Percentiles rank a stretch among this genome's conserved stretches.
phyloP scores from a whole-genome alignment of 2,797 vertebrate genomes.

The Paratrypauchen microcephalus region DNA sequence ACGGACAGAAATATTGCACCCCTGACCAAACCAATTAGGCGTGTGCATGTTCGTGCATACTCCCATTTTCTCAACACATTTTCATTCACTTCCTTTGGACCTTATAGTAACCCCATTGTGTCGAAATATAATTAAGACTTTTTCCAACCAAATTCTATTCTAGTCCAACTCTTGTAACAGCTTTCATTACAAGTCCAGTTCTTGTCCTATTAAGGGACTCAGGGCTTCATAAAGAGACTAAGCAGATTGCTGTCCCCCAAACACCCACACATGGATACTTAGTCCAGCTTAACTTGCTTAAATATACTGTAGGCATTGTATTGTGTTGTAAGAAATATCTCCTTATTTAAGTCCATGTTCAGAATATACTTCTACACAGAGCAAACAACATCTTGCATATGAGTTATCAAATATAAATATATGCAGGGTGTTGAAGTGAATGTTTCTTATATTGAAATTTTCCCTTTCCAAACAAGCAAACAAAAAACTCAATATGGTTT shows the following conservation, averaged over 20 bases:
- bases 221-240: constrained; percentile 2
- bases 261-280: constrained; percentile 5
- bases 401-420: constrained; percentile 22
- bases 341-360: not conserved
- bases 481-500: constrained; percentile 5
- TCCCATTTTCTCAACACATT: constrained; percentile 4
- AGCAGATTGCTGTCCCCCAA: constrained; percentile 8
- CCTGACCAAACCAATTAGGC: constrained; percentile 60
- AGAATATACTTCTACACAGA: not conserved
- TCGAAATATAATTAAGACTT: constrained; percentile 8
- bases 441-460: constrained; percentile 19
- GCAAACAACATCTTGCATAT: not conserved
- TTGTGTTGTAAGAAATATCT: not conserved
- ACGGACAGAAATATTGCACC: constrained; percentile 55
- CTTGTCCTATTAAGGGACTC: constrained; percentile 11
- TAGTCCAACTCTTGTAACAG: not conserved
- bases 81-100: constrained; percentile 9
- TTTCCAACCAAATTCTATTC: not conserved
- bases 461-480: not conserved
- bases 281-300: not conserved
- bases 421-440: not conserved
- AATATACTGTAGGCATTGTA: not conserved
- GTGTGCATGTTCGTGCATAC: constrained; percentile 50
- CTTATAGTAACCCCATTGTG: constrained; percentile 3
- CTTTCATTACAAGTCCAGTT: constrained; percentile 3